Evolutionary conservation across 2,888 invertebrate genomes (phyloP), one percentile per base, ranked within the genome.

Genomic region (Magallana nippona): DNA sequence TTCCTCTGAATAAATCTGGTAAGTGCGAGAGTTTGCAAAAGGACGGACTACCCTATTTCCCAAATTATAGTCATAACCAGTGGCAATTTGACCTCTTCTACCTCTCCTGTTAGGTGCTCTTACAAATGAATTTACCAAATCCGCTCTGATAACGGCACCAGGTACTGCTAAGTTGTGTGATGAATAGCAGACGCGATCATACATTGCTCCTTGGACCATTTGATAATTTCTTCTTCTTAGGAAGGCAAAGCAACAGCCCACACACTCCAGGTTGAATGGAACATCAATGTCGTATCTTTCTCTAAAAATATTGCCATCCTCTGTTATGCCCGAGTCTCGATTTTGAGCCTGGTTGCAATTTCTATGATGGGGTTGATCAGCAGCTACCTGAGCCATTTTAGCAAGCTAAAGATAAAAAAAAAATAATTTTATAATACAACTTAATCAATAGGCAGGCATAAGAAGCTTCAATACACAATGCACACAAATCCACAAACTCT

Each of bases 191-290:
- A 63, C 63, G 3, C 63, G n/a, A 13, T 63, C 63, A 27, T 22
- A 63, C 27, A 15, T 13, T 27, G 63, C 63, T 11, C 63, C 63
- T 22, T 13, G 13, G 2, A 63, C 63, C 27, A 27, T n/a, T 13
- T 27, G 63, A 2, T 63, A 63, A 15, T 63, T 22, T 27, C 63
- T 63, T 11, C 27, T 27, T 19, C 63, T 63, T 19, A 63, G 63
- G 22, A 27, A 63, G 10, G 63, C 63, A 63, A 63, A 63, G 22
- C 63, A 63, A 63, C 63, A 63, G 27, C 63, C 63, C 11, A 63
- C 10, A 10, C 63, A 63, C 22, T 63, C 63, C 13, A 63, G 63
- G 27, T 63, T 19, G 22, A 63, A 63, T 13, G n/a, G 3, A 22
- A 63, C 22, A 27, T n/a, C 27, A 13, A 63, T 1, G 63, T 22